Base-by-base conservation (phyloP, 2,113 vertebrate genomes). In the Ia io region DNA sequence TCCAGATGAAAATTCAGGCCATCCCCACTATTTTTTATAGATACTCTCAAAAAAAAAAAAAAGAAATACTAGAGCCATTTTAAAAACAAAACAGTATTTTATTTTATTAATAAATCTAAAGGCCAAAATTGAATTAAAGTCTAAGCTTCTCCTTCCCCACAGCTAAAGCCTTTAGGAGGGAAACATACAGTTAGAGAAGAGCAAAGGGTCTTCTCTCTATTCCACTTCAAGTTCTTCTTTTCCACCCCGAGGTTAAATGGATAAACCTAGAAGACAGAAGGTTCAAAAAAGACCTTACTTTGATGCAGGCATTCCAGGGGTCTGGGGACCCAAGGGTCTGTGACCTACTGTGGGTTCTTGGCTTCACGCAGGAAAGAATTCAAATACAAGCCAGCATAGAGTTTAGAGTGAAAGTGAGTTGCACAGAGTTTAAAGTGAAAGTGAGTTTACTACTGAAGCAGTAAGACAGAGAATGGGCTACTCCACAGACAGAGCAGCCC, bases 31-130 rank as follows among this genome's bases (percentile, higher is more conserved):
- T n/a, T 76, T 94, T 96, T 96, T 80, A 74, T 91, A 37, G 13
- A 32, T 30, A 71, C 28, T 84, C 35, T 65, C 83, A 32, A 59
- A 70, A 94, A 80, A 84, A 84, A 91, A 32, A 1, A 17, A n/a
- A 1, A 32, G 2, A 37, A 3, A n/a, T 79, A 86, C 30, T 37
- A 44, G 80, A 80, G 74, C 73, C 42, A 84, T 51, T 92, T 88
- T 87, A 95, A 94, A 90, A 91, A 67, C 44, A 86, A 96, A 94
- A 91, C 28, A 93, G 93, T 8, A 88, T 83, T 87, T 95, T 90
- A 92, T 73, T 59, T 94, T 35, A 14, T 17, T 78, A 84, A 82
- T 90, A 94, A 94, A 87, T 94, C 44, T 93, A 67, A 96, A 87
- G 28, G 88, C 17, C 47, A 87, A 87, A 49, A 40, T 76, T 82